Evolutionary conservation across 35 echinoderm and acorn worm genomes (phyloP).

Genomic region (Stichopus chloronotus): DNA sequence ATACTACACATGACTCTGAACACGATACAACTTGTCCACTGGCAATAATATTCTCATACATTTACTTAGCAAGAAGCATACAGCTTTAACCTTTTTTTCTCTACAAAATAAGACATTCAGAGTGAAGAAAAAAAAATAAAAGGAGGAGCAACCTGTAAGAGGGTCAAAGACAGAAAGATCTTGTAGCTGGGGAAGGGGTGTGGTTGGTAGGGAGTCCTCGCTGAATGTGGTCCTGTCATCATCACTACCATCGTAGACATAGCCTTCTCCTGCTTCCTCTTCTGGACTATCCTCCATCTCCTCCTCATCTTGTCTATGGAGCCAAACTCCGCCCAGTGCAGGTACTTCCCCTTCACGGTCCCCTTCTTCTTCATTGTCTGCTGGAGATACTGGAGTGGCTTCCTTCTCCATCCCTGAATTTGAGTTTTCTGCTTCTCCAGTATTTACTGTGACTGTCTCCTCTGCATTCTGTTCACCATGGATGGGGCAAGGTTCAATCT

Average conservation of each 20-base stretch:
- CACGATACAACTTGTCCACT: too few relatives aligned
- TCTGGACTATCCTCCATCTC: slow-evolving; percentile 47
- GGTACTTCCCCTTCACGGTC: background rate
- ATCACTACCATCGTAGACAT: slow-evolving; percentile 76
- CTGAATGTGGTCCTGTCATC: slow-evolving; percentile 92
- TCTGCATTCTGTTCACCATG: background rate
- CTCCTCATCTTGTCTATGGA: slow-evolving; percentile 89
- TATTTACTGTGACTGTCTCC: background rate
- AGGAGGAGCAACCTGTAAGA: slow-evolving; percentile 35
- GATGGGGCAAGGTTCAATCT: background rate
- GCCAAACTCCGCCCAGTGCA: slow-evolving; percentile 88
- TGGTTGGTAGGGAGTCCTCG: slow-evolving; percentile 90
- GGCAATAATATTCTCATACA: too few relatives aligned
- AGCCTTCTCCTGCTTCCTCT: slow-evolving; percentile 45
- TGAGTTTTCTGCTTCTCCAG: slow-evolving; percentile 13
- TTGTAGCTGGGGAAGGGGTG: slow-evolving; percentile 87
- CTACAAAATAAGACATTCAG: too few relatives aligned
- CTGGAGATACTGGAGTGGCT: background rate
- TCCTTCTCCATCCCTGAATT: slow-evolving; percentile 20
- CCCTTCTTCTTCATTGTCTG: background rate
- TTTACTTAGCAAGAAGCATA: too few relatives aligned
- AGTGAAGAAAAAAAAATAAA: too few relatives aligned
- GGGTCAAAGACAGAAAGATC: slow-evolving; percentile 94
- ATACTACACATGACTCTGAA: too few relatives aligned
- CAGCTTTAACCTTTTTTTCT: too few relatives aligned